A percentile compares a stretch with the other conserved stretches of the same genome.
These are phyloP conservation scores for Andricus curvator DNA, from an alignment of 2,888 invertebrate genomes.

Conservation along the genomic window DNA sequence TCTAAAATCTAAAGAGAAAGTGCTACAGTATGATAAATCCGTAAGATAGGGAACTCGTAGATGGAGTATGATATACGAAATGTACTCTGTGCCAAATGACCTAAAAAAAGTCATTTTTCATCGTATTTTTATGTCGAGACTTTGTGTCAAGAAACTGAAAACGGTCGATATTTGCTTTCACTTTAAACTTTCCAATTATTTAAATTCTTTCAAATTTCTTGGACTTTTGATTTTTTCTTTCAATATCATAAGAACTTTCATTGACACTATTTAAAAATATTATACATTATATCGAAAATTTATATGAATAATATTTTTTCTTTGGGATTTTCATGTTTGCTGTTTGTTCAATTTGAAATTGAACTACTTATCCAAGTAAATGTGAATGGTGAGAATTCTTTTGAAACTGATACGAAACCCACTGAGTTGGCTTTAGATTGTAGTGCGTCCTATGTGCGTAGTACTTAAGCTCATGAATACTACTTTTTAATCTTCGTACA, in stretches of 20 bases:
- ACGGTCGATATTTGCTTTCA: slow-evolving; percentile 33
- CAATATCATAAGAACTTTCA: neutral
- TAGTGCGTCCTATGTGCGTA: slow-evolving; percentile 50
- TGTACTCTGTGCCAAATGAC: slow-evolving; percentile 76
- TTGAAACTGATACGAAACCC: slow-evolving; percentile 58
- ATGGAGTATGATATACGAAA: slow-evolving; percentile 70
- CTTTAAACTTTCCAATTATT: neutral
- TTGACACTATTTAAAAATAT: neutral
- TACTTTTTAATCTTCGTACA: slow-evolving; percentile 15
- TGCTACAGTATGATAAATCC: slow-evolving; percentile 40
- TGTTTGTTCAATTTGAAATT: neutral
- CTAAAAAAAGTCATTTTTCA: slow-evolving; percentile 49
- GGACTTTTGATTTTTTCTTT: neutral
- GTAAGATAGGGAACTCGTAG: slow-evolving; percentile 51
- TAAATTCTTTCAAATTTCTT: neutral
- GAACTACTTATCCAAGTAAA: neutral
- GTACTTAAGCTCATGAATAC: slow-evolving; percentile 54
- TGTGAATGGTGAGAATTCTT: slow-evolving; percentile 47
- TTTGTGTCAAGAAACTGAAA: slow-evolving; percentile 46
- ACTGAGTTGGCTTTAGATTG: slow-evolving; percentile 53
- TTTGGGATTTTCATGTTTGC: slow-evolving; percentile 42
- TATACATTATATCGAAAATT: neutral
- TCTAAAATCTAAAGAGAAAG: slow-evolving; percentile 31
- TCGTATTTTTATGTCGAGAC: slow-evolving; percentile 49
- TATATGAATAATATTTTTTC: slow-evolving; percentile 40